Evolutionary conservation across 1,140 invertebrate species (phyloP).

Genomic region (Atta colombica): DNA sequence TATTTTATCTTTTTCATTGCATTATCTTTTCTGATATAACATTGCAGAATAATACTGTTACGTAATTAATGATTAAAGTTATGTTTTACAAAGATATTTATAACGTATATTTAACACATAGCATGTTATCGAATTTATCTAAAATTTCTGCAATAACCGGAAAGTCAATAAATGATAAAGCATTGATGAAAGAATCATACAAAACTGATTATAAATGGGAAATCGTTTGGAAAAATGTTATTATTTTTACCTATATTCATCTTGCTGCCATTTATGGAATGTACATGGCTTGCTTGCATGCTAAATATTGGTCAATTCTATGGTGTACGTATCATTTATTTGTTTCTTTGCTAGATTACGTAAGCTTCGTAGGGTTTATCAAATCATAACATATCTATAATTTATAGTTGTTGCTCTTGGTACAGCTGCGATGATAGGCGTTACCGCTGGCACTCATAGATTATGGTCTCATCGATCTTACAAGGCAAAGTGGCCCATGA

Average conservation of each 20-base stretch:
- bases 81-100: background rate
- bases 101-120: background rate
- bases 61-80: no score
- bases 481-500: no score
- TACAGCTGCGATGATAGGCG: no score
- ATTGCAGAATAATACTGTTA: no score
- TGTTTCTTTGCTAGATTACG: background rate
- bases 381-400: no score
- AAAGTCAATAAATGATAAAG: background rate
- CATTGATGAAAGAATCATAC: background rate
- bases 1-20: no score
- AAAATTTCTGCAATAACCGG: background rate
- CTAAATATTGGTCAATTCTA: background rate
- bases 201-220: conserved; percentile 1
- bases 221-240: conserved; percentile 76
- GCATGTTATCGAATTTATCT: background rate
- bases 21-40: no score
- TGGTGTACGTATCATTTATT: conserved; percentile 38
- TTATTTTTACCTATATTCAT: conserved; percentile 81
- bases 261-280: conserved; percentile 72
- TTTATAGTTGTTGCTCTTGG: no score
- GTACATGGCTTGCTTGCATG: background rate
- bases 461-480: no score
- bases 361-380: background rate
- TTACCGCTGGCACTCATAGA: no score